These are phyloP conservation scores for Xylota sylvarum DNA, from an alignment of 2,888 invertebrate genomes.

Conservation along the genomic window DNA sequence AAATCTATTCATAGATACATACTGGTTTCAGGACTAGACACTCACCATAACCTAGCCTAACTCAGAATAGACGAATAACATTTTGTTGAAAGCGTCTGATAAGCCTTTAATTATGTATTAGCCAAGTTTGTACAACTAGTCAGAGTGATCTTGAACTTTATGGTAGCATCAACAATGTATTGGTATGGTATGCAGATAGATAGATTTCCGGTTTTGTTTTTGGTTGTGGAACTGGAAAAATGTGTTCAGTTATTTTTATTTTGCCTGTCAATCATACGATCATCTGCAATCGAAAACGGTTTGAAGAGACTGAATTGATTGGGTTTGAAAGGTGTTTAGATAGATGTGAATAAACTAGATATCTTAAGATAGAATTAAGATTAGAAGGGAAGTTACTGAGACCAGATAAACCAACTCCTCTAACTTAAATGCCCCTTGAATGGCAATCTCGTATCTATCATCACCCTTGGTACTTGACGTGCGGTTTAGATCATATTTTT, in stretches of 20 bases:
- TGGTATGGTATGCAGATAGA: background rate
- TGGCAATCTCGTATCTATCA: too few species aligned
- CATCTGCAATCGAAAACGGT: background rate
- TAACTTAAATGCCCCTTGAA: too few species aligned
- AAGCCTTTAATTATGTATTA: background rate
- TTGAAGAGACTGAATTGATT: background rate
- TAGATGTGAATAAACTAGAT: background rate
- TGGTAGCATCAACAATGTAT: background rate
- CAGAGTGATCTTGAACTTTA: slow-evolving; percentile 14
- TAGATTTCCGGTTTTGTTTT: background rate
- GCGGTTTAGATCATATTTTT: too few species aligned
- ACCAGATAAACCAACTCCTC: too few species aligned
- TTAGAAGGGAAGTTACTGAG: too few species aligned
- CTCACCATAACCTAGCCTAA: slow-evolving; percentile 1
- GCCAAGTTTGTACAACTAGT: background rate
- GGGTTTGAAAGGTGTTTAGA: background rate
- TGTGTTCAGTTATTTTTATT: background rate
- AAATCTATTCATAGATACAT: background rate
- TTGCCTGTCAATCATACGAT: background rate
- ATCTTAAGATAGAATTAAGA: background rate
- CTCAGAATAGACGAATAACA: background rate
- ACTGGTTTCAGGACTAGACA: background rate
- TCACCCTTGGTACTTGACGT: too few species aligned
- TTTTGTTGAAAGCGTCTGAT: background rate
- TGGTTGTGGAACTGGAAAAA: slow-evolving; percentile 2